Evolutionary conservation across 2,888 invertebrate genomes (phyloP), one percentile per base, ranked within the genome.

Genomic region (Drosophila maculinotata): DNA sequence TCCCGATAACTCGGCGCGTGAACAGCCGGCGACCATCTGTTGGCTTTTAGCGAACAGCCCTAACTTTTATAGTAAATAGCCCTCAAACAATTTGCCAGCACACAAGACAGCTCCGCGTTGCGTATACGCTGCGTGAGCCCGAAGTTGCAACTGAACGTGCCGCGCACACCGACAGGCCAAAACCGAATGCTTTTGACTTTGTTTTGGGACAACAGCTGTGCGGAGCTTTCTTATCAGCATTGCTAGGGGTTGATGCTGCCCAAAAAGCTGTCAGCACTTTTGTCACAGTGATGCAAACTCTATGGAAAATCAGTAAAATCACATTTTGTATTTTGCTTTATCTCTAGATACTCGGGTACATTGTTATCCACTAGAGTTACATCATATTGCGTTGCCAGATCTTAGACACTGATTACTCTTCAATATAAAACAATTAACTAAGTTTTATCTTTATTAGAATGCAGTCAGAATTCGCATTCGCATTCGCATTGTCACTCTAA

Each of bases 1-100:
- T 80, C 73, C 64, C 63, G 78, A 83, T 83, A 82, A 76, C 84
- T 77, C 52, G 64, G 65, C 86, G 66, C 77, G 59, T 51, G 47
- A 66, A 76, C 79, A 78, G 76, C 78, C 75, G 72, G 75, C 82
- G 78, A 85, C 82, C 85, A 85, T 85, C 85, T 85, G 85, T 87
- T 85, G 74, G 78, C 62, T 75, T 85, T 85, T 57, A 35, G 42
- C 26, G 17, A 38, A 65, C 51, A 73, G 56, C 65, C 53, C 69
- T 64, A 53, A 64, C 69, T 84, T 87, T 69, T 77, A 84, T 79
- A 85, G 65, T 36, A 26, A 20, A 42, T 62, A 64, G 56, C 69
- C 47, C 47, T 38, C 6, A 10, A 42, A 47, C 35, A 15, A 33
- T 38, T 51, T 14, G 48, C 10, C 33, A 23, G 23, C 8, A n/a